phyloP scores from a whole-genome alignment of 2,113 vertebrate genomes.

The Turnix velox region DNA sequence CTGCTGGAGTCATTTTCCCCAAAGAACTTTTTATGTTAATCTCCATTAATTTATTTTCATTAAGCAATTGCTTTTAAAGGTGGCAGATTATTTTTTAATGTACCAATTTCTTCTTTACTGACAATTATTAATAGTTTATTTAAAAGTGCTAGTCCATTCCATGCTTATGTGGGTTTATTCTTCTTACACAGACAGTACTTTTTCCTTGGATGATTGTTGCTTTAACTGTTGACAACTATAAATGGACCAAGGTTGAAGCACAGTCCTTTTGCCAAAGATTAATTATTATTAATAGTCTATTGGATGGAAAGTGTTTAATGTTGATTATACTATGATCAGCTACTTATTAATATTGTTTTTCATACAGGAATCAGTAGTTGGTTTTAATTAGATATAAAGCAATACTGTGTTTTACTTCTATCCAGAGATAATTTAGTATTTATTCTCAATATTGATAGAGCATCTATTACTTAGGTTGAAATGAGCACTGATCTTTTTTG shows the following conservation, averaged over 20 bases:
- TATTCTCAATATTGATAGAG: neutral
- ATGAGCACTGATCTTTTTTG: neutral
- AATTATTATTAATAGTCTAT: neutral
- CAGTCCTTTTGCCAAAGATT: neutral
- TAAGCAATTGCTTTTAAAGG: neutral
- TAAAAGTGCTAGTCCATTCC: neutral
- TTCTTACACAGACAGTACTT: neutral
- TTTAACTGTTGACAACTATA: neutral
- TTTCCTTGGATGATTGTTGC: neutral
- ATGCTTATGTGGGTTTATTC: neutral
- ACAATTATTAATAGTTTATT: neutral
- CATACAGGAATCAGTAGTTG: neutral
- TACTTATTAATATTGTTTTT: neutral
- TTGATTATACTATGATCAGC: neutral
- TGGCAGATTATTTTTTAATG: neutral
- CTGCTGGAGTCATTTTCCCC: neutral
- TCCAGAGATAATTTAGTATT: neutral
- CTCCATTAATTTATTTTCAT: neutral
- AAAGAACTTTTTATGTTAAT: neutral
- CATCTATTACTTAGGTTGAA: neutral
- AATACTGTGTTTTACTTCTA: neutral
- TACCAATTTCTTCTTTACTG: neutral
- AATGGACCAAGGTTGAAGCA: neutral
- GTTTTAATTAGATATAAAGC: neutral
- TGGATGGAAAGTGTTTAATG: neutral